These are phyloP conservation scores for Drosophila malerkotliana DNA, from an alignment of 1,140 invertebrate genomes.

Conservation along the genomic window DNA sequence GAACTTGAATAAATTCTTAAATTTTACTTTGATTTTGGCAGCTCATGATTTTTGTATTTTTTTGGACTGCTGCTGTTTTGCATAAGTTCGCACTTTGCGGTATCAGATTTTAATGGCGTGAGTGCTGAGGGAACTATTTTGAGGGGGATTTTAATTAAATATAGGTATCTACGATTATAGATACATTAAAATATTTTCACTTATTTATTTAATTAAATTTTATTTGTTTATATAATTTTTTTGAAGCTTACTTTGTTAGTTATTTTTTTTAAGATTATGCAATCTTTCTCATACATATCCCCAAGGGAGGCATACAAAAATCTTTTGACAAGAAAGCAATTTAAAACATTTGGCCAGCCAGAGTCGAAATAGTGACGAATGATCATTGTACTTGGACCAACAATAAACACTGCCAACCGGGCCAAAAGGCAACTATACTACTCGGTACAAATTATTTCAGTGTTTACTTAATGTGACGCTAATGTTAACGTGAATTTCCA, in stretches of 20 bases:
- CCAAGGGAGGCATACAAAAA: constrained; percentile 4
- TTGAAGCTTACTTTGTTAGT: neutral
- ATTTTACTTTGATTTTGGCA: constrained; percentile 46
- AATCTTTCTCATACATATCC: constrained; percentile 33
- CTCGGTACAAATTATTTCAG: constrained; percentile 37
- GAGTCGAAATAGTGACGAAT: constrained; percentile 44
- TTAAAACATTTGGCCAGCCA: constrained; percentile 37
- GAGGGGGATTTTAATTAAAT: constrained; percentile 38
- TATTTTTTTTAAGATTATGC: constrained; percentile 10
- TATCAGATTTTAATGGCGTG: constrained; percentile 31
- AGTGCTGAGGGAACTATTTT: constrained; percentile 26
- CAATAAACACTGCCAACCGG: constrained; percentile 30
- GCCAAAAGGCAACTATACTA: constrained; percentile 2
- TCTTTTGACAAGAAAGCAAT: constrained; percentile 48
- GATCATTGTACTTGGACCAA: constrained; percentile 49
- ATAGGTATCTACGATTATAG: constrained; percentile 6
- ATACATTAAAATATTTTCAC: neutral
- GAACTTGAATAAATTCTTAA: constrained; percentile 29
- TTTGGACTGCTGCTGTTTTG: constrained; percentile 42
- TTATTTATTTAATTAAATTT: neutral
- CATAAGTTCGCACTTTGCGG: constrained; percentile 60
- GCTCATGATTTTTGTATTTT: constrained; percentile 9
- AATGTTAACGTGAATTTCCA: constrained; percentile 48
- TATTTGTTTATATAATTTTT: neutral
- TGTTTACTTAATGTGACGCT: constrained; percentile 58